Evolutionary conservation across 1,140 invertebrate species (phyloP), one percentile per base, ranked within the genome.

Genomic region (Bradysia coprophila): DNA sequence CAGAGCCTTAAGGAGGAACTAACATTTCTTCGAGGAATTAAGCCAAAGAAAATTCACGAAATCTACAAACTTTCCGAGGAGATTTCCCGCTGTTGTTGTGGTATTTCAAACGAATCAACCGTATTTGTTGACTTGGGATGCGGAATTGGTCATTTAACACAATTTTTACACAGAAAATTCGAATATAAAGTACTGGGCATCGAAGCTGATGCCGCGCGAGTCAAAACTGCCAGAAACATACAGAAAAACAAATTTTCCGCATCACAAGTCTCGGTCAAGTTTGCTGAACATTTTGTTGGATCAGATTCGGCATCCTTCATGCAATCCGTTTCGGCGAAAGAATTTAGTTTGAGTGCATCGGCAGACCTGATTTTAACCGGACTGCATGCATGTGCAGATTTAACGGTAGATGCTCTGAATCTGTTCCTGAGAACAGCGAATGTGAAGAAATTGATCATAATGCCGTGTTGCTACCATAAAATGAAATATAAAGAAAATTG

Each of bases 381-480:
- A 6, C 63, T 92, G 20, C 87, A 92, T 60, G 76, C 84, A 8
- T 92, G 87, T 59, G 86, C 80, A 1, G 82, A 89, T 62, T 68
- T 92, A 21, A 78, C 79, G 41, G 65, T 83, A 10, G 71, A 71
- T 19, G 72, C 81, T 18, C 68, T 85, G 11, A 68, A 74, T 53
- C 61, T 87, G 48, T 90, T 84, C 64, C 48, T 71, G 13, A 61
- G 71, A 47, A 71, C 78, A 59, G 51, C 65, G 20, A 50, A 61
- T 21, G 73, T 73, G 4, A 63, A 64, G 39, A 58, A 68, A 16
- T 49, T 88, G 11, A 68, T 78, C 33, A 69, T 88, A 28, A 75
- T 89, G 58, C 78, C 83, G 5, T 92, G 87, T 53, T 92, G 87
- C 50, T 91, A 91, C 53, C 86, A 90, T 59, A 84, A 82, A 57